phyloP scores from a whole-genome alignment of 2,888 invertebrate species.

The Agonopterix alstromeriana region DNA sequence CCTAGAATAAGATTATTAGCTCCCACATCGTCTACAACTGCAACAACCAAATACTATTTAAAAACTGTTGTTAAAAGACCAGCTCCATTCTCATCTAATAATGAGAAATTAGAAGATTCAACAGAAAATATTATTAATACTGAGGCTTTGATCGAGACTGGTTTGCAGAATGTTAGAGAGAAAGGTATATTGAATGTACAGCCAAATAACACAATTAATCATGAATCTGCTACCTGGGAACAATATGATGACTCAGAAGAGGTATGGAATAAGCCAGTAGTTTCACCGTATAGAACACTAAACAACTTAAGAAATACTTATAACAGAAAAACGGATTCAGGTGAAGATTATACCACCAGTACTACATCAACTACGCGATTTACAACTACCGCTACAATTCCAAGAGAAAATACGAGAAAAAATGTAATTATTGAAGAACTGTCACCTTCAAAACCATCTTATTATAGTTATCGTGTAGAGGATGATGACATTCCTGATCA shows the following conservation, averaged over 20 bases:
- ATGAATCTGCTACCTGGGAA: slow-evolving; percentile 21
- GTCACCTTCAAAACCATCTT: slow-evolving; percentile 42
- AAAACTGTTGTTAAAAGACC: slow-evolving; percentile 53
- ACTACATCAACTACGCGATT: slow-evolving; percentile 28
- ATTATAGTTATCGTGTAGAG: slow-evolving; percentile 54
- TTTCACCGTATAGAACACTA: slow-evolving; percentile 72
- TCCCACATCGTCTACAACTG: slow-evolving; percentile 22
- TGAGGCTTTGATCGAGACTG: slow-evolving; percentile 34
- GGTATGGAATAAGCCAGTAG: slow-evolving; percentile 51
- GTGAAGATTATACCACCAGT: slow-evolving; percentile 30
- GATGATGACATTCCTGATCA: slow-evolving; percentile 53
- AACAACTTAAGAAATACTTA: slow-evolving; percentile 53
- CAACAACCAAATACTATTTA: slow-evolving; percentile 46
- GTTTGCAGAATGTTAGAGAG: slow-evolving; percentile 24
- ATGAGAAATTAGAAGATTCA: slow-evolving; percentile 26
- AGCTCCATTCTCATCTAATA: slow-evolving; percentile 30
- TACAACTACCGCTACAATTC: slow-evolving; percentile 24
- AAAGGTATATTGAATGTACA: slow-evolving; percentile 12
- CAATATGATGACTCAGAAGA: slow-evolving; percentile 21
- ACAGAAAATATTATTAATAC: slow-evolving; percentile 41
- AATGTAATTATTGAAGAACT: slow-evolving; percentile 26
- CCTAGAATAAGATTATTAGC: slow-evolving; percentile 21
- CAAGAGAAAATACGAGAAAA: slow-evolving; percentile 18
- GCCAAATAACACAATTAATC: slow-evolving; percentile 17
- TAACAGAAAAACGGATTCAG: slow-evolving; percentile 21